Conservation (phyloP, 1,140 invertebrate species). For the Drosophila bipectinata region DNA sequence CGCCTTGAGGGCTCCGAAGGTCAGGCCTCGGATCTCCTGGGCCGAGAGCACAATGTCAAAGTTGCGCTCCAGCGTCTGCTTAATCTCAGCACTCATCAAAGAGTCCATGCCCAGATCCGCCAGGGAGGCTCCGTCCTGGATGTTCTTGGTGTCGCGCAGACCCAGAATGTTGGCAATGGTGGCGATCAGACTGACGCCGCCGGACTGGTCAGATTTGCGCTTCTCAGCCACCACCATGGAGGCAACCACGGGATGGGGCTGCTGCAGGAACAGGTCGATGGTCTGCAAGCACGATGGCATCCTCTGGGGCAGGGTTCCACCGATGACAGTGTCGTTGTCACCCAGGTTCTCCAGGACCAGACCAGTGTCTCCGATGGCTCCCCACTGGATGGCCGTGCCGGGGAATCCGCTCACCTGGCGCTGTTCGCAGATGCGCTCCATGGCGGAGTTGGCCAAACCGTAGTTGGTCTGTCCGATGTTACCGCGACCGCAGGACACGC, state of each 20-base stretch:
- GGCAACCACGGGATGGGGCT: conserved; percentile 92
- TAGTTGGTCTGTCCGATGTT: conserved; percentile 98
- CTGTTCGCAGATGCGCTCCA: conserved; percentile 96
- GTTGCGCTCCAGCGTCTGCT: conserved; percentile 96
- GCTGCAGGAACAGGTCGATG: conserved; percentile 95
- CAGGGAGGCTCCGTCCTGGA: conserved; percentile 90
- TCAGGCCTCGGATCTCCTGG: conserved; percentile 93
- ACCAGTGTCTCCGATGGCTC: conserved; percentile 98
- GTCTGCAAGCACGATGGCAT: conserved; percentile 94
- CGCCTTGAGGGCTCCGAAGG: conserved; percentile 89
- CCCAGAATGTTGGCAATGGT: conserved; percentile 94
- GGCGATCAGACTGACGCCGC: conserved; percentile 87
- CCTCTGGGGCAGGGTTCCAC: conserved; percentile 96
- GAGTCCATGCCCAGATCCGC: conserved; percentile 98
- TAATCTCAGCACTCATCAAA: conserved; percentile 98
- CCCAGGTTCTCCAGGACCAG: conserved; percentile 94
- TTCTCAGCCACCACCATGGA: conserved; percentile 93
- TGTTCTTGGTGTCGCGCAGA: conserved; percentile 90
- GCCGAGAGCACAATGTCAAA: conserved; percentile 95
- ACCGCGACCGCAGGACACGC: conserved; percentile 96
- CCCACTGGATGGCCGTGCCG: conserved; percentile 97
- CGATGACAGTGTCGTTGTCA: conserved; percentile 94
- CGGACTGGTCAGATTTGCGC: conserved; percentile 85
- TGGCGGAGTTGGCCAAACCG: conserved; percentile 96
- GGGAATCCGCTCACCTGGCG: conserved; percentile 92